These are phyloP conservation scores for Lepisosteus osseus DNA, from an alignment of 2,113 vertebrate species.

Conservation along the genomic window DNA sequence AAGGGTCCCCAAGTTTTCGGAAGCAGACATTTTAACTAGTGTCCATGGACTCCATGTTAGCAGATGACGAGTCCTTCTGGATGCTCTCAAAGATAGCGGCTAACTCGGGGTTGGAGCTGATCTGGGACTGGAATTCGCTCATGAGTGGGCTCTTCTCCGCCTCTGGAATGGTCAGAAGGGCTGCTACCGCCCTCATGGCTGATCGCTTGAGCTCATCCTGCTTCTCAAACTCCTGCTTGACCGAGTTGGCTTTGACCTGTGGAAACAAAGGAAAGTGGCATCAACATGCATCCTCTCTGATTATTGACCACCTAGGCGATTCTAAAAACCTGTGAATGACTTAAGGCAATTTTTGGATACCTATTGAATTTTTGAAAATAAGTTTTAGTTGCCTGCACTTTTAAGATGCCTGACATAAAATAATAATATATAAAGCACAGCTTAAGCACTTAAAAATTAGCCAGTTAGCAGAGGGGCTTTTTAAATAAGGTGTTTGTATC, in stretches of 20 bases:
- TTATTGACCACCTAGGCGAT: no score
- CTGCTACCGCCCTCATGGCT: constrained; percentile 96
- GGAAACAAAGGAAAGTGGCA: not conserved
- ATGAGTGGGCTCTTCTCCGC: constrained; percentile 96
- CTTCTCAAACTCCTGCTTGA: constrained; percentile 98
- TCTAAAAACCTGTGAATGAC: no score
- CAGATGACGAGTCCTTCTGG: constrained; percentile 94
- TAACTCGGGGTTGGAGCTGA: constrained; percentile 96
- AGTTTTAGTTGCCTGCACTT: no score
- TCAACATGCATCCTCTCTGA: no score
- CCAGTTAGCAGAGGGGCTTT: no score
- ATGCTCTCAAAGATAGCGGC: constrained; percentile 98
- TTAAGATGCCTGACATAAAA: no score
- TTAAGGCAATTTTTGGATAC: no score
- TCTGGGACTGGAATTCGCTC: constrained; percentile 98
- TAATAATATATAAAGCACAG: no score
- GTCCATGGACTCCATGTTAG: constrained; percentile 99
- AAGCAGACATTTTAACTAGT: constrained; percentile 79
- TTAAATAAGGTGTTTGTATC: no score
- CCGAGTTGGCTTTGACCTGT: constrained; percentile 97
- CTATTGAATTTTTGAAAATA: no score
- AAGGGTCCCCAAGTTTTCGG: constrained; percentile 68
- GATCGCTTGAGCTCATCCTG: constrained; percentile 97
- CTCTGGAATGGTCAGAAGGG: constrained; percentile 95
- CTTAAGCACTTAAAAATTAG: no score